These are phyloP conservation scores for Tragelaphus scriptus DNA, from an alignment of 2,113 vertebrate species.

Conservation along the genomic window DNA sequence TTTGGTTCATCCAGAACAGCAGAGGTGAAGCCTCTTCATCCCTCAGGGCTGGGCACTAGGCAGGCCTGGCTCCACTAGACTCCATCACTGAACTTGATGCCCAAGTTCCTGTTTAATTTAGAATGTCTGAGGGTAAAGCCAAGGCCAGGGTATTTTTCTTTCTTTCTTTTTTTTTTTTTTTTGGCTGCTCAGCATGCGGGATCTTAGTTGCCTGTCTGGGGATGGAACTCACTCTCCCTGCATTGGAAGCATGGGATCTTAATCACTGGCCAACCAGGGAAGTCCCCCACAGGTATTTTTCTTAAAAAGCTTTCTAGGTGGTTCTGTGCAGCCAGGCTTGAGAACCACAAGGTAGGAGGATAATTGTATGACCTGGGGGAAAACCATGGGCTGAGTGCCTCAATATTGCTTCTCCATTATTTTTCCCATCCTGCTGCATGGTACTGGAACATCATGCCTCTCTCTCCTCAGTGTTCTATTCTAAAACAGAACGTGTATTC, in stretches of 20 bases:
- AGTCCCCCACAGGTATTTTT: neutral
- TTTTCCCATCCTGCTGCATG: neutral
- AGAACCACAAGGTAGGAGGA: neutral
- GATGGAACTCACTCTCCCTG: neutral
- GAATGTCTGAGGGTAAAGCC: neutral
- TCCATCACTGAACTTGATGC: neutral
- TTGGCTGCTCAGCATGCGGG: neutral
- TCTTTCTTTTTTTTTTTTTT: neutral
- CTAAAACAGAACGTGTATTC: neutral
- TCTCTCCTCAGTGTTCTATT: neutral
- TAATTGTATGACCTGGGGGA: neutral
- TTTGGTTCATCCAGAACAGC: neutral
- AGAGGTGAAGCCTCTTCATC: neutral
- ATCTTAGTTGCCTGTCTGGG: neutral
- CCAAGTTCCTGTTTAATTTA: neutral
- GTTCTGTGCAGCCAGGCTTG: neutral
- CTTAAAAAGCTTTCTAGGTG: neutral
- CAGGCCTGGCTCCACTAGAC: neutral
- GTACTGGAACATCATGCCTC: neutral
- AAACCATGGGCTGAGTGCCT: neutral
- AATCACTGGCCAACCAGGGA: neutral
- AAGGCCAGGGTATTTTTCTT: neutral
- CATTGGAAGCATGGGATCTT: neutral
- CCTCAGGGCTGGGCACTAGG: neutral
- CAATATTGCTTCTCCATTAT: neutral